Evolutionary conservation across 2,888 invertebrate genomes (phyloP), one percentile per base, ranked within the genome.

Genomic region (Eupsilia transversa): DNA sequence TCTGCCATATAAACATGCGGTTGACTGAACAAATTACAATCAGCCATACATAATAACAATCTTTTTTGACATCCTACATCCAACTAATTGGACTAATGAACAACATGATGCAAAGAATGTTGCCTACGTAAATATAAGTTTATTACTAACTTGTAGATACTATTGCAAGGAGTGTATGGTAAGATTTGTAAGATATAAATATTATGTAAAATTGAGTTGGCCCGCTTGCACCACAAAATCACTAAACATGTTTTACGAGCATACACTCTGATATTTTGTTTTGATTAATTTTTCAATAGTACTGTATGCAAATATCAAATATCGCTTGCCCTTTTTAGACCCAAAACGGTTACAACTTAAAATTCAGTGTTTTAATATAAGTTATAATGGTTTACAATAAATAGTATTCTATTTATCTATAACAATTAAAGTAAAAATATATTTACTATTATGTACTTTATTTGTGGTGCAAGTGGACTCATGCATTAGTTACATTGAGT

Each of bases 61-160:
- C 35, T 35, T 65, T 72, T 79, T 75, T 65, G 23, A 46, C 64
- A 72, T 72, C 60, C 80, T 65, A 27, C 73, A 77, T 80, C 80
- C 57, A 60, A 46, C 67, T 38, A 27, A 63, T 61, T 43, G 65
- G 64, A 73, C 46, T 71, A 69, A 57, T 64, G 52, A 52, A 65
- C 67, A 64, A 68, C 72, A 59, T 56, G 68, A 61, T 46, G 73
- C 64, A 64, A 74, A 70, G 38, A 66, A 72, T 64, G 54, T 72
- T 60, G 79, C 71, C 30, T 71, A 72, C 60, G 80, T 78, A 80
- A 78, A 78, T 78, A 80, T 66, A 35, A 63, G 6, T 56, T 72
- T 64, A 59, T 64, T 79, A 64, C 49, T 77, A 79, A 79, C 27
- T 46, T 56, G 72, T 77, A 79, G 79, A 23, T 30, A 23, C 43